Percentiles rank a stretch among this genome's conserved stretches.
Conservation (phyloP, 2,888 invertebrate genomes). For the Drosophila peninsularis region DNA sequence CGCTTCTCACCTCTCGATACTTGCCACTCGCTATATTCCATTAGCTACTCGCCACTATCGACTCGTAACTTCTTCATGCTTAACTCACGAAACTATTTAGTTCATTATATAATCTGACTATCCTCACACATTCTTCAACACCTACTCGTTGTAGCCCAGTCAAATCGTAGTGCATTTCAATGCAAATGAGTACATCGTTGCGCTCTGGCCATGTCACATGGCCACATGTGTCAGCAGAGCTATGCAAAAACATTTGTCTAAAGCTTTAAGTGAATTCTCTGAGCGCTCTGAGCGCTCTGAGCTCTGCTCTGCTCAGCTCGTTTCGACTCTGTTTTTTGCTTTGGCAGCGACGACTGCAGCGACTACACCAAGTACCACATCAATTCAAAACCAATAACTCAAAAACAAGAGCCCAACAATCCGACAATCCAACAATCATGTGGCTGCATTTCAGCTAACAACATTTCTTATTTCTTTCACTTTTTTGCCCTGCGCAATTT, state of each 20-base stretch:
- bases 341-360: conserved; percentile 12
- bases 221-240: conserved; percentile 52
- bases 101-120: no score
- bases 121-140: not conserved
- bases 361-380: conserved; percentile 40
- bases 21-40: no score
- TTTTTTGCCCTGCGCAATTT: conserved; percentile 60
- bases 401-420: conserved; percentile 63
- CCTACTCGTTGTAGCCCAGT: fast-evolving
- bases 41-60: no score
- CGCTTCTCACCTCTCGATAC: no score
- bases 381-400: conserved; percentile 78
- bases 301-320: conserved; percentile 10
- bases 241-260: conserved; percentile 51
- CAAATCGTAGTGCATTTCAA: conserved; percentile 31
- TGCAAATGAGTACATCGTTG: conserved; percentile 44
- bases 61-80: no score
- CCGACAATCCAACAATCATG: conserved; percentile 56
- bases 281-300: conserved; percentile 47
- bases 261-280: conserved; percentile 57
- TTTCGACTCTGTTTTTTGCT: not conserved
- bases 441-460: conserved; percentile 69
- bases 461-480: conserved; percentile 35
- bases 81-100: no score
- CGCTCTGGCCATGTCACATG: conserved; percentile 36